Evolutionary conservation across 2,797 vertebrate species (phyloP).

Genomic region (Spatula versicolor): DNA sequence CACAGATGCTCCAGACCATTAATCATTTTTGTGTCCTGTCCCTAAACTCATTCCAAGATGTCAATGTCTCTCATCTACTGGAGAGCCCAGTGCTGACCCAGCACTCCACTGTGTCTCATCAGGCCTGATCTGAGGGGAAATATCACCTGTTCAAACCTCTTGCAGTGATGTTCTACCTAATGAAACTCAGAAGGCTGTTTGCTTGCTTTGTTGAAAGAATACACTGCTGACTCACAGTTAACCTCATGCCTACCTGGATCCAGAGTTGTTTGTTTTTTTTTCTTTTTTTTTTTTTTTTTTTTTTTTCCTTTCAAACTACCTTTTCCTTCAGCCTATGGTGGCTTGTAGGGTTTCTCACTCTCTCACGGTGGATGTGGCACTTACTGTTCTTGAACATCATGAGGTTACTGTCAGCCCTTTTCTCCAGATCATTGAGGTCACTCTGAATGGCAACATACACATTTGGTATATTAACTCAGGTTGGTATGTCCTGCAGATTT

Average conservation of each 20-base stretch:
- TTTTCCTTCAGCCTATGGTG: background rate
- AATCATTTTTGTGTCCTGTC: background rate
- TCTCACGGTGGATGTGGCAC: rapidly evolving
- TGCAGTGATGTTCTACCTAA: background rate
- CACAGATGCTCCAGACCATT: background rate
- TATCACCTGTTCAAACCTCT: background rate
- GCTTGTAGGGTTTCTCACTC: rapidly evolving
- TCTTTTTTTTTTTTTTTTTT: background rate
- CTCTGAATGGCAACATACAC: background rate
- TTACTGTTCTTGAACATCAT: background rate
- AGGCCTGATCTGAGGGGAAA: background rate
- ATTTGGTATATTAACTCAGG: background rate
- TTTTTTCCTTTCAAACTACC: background rate
- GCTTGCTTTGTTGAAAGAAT: background rate
- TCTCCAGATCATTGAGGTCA: background rate
- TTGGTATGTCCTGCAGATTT: background rate
- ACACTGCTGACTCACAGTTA: background rate
- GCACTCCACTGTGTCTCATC: background rate
- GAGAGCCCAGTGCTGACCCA: background rate
- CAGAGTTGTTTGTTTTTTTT: background rate
- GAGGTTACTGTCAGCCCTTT: background rate
- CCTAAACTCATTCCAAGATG: background rate
- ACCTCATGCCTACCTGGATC: background rate
- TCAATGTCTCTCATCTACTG: background rate
- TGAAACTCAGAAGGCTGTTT: background rate